Evolutionary conservation across 2,888 invertebrate genomes (phyloP), one percentile per base, ranked within the genome.

Genomic region (Drosophila macrothrix): DNA sequence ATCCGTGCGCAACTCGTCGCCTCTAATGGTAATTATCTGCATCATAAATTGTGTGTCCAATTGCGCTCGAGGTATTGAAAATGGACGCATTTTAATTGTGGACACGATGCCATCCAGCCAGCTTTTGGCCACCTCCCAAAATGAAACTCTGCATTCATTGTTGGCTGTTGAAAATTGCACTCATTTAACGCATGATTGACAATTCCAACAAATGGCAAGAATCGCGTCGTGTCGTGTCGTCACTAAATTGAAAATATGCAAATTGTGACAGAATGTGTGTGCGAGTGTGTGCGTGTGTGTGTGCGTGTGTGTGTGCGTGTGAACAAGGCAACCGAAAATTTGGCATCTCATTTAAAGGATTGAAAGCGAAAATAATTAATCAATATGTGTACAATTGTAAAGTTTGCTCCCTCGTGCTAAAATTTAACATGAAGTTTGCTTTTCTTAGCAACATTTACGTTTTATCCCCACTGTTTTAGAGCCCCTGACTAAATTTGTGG

Each of bases 171-270:
- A 80, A 87, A 85, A 85, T 80, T 82, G 91, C 81, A 90, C 88
- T 88, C 82, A 92, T 91, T 90, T 89, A 79, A 83, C 78, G 91
- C 82, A 80, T 86, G 91, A 91, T 90, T 91, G 90, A 81, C 83
- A 78, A 59, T 70, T 63, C 58, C 53, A 72, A 37, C 53, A 55
- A 77, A 67, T 72, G 68, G 53, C 76, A 74, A 61, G 71, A 46
- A 80, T 67, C 66, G 70, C 66, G 54, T 59, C 61, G 63, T 63
- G 54, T 59, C 61, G 63, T 63, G 19, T 65, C 67, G 61, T 59
- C 43, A 29, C 53, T 61, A 76, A 82, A 82, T 72, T 80, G 66
- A 82, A 87, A 84, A 90, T 90, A 91, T 90, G 86, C 73, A 91
- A 90, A 90, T 86, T 70, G 67, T 56, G 67, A 59, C 22, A 33